These are phyloP conservation scores for Takifugu rubripes DNA, from an alignment of 2,797 vertebrate genomes.

Conservation along the genomic window DNA sequence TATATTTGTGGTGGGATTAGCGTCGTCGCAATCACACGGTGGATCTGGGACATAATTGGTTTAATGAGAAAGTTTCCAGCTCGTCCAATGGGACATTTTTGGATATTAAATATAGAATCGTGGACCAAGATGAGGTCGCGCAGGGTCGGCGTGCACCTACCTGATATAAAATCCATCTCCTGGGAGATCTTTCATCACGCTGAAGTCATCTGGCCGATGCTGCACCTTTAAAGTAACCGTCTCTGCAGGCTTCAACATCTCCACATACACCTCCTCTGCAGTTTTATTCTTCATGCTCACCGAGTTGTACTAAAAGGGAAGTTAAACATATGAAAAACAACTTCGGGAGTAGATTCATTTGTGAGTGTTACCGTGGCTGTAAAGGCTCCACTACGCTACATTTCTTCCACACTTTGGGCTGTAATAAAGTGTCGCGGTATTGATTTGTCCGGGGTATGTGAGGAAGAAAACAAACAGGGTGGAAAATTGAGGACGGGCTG, in stretches of 20 bases:
- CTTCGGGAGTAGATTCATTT: constrained; percentile 6
- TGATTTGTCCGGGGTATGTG: constrained; percentile 45
- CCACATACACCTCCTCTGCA: constrained; percentile 92
- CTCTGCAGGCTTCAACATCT: constrained; percentile 93
- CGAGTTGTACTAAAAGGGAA: constrained; percentile 79
- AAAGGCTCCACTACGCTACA: constrained; percentile 23
- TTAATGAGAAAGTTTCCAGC: constrained; percentile 55
- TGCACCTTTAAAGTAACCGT: constrained; percentile 86
- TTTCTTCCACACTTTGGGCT: constrained; percentile 40
- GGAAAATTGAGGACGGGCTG: constrained; percentile 40
- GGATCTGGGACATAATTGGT: constrained; percentile 63
- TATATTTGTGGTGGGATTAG: constrained; percentile 46
- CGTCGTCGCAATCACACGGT: constrained; percentile 30
- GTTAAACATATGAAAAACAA: neutral
- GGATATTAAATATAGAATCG: constrained; percentile 52
- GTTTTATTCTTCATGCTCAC: constrained; percentile 89
- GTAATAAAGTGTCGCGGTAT: constrained; percentile 56
- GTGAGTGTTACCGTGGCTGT: constrained; percentile 1
- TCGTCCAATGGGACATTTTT: constrained; percentile 32
- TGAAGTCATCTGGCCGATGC: constrained; percentile 87
- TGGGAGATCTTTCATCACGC: constrained; percentile 84
- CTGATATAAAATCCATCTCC: constrained; percentile 96
- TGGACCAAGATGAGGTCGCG: constrained; percentile 27
- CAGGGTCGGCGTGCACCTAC: constrained; percentile 55
- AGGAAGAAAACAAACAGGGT: constrained; percentile 37